Percentiles rank a stretch among this genome's conserved stretches.
phyloP scores from a whole-genome alignment of 2,888 invertebrate species.

The Mallateleia sp. region DNA sequence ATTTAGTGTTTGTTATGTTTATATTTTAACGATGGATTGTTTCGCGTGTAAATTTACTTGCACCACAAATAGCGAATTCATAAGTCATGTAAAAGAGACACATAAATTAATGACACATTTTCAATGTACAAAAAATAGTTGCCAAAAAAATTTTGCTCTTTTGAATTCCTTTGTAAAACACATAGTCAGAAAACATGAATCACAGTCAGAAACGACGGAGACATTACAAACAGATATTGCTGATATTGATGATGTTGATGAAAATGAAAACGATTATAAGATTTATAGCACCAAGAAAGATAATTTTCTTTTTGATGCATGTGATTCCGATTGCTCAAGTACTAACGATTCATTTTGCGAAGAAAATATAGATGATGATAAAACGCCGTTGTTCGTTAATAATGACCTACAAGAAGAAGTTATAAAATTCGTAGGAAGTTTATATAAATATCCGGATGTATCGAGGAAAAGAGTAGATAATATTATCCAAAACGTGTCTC shows the following conservation, averaged over 20 bases:
- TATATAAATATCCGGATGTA: constrained; percentile 2
- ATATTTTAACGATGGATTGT: too few species aligned
- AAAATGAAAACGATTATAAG: too few species aligned
- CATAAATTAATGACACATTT: constrained; percentile 8
- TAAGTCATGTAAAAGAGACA: constrained; percentile 26
- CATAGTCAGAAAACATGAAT: constrained; percentile 15
- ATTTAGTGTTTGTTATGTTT: too few species aligned
- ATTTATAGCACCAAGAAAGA: too few species aligned
- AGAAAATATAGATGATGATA: neutral
- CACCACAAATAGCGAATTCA: constrained; percentile 6
- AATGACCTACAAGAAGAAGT: neutral
- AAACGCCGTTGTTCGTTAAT: neutral
- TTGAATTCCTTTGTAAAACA: constrained; percentile 30
- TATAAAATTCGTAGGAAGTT: neutral
- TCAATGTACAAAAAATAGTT: constrained; percentile 31
- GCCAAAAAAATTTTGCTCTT: constrained; percentile 25
- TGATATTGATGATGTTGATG: neutral
- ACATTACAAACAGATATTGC: neutral
- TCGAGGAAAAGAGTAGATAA: constrained; percentile 27
- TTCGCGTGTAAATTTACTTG: neutral
- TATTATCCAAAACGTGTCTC: constrained; percentile 1
- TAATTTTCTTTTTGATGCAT: neutral
- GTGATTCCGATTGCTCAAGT: constrained; percentile 1
- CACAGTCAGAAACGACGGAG: too few species aligned
- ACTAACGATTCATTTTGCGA: neutral